phyloP scores from a whole-genome alignment of 2,113 vertebrate species.

The Erpornis zantholeuca region DNA sequence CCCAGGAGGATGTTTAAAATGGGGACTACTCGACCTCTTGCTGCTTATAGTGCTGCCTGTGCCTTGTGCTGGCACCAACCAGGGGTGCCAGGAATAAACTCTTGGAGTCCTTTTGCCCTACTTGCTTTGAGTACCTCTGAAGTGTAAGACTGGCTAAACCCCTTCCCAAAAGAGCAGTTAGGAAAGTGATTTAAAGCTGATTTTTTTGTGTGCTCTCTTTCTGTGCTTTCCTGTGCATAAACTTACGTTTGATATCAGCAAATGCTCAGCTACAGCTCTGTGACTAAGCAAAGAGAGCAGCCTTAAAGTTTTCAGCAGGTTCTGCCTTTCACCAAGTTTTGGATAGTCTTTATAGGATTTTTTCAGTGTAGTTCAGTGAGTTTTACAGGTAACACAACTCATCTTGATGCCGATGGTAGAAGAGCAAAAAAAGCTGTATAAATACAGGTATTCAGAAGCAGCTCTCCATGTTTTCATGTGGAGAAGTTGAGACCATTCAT shows the following conservation, averaged over 20 bases:
- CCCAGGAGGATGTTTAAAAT: not conserved
- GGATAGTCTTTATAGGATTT: not conserved
- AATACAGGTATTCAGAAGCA: not conserved
- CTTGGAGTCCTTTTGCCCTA: not conserved
- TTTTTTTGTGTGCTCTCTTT: not conserved
- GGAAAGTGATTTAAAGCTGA: not conserved
- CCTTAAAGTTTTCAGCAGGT: not conserved
- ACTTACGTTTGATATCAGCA: not conserved
- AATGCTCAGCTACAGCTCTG: not conserved
- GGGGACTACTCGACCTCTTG: not conserved
- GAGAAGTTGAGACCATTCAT: not conserved
- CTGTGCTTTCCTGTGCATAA: not conserved
- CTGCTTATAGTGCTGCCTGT: not conserved
- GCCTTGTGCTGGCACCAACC: not conserved
- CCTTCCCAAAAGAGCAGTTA: rapidly evolving
- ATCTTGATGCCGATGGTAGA: not conserved
- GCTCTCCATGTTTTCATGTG: not conserved
- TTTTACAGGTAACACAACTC: not conserved
- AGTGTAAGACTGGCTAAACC: not conserved
- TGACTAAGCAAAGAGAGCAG: not conserved
- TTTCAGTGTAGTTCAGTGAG: not conserved
- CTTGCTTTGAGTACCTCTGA: not conserved
- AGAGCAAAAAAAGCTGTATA: not conserved
- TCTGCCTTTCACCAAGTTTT: too few species aligned
- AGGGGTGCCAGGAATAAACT: not conserved